A percentile compares a stretch with the other conserved stretches of the same genome.
Conservation (phyloP, 2,113 vertebrate species). For the Notarius lentiginosus region DNA sequence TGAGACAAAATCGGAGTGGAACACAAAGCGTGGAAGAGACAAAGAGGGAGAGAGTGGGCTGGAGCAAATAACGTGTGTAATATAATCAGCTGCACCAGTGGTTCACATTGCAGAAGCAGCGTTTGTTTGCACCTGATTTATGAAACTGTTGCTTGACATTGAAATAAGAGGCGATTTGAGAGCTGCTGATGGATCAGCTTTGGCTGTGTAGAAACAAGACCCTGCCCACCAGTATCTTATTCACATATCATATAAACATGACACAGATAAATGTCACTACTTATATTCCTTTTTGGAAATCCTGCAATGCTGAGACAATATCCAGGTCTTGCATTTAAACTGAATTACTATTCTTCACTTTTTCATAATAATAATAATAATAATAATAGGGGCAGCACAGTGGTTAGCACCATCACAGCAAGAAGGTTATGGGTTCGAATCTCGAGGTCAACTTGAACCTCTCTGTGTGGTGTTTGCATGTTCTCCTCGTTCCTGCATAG, state of each 20-base stretch:
- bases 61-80: not conserved
- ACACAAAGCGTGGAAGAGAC: not conserved
- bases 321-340: not conserved
- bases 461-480: too few species aligned
- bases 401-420: too few species aligned
- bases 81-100: not conserved
- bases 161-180: not conserved
- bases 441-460: too few species aligned
- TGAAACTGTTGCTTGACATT: not conserved
- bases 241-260: not conserved
- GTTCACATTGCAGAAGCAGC: not conserved
- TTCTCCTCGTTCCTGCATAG: too few species aligned
- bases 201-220: not conserved
- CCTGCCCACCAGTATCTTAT: not conserved
- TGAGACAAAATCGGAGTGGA: not conserved
- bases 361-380: not conserved
- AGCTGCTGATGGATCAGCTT: not conserved
- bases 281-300: not conserved
- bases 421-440: too few species aligned
- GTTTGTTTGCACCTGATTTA: constrained; percentile 9
- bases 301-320: not conserved
- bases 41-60: not conserved
- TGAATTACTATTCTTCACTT: not conserved
- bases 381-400: not conserved
- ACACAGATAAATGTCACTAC: not conserved